phyloP scores from a whole-genome alignment of 2,113 vertebrate species.

The Ceuthmochares aereus region DNA sequence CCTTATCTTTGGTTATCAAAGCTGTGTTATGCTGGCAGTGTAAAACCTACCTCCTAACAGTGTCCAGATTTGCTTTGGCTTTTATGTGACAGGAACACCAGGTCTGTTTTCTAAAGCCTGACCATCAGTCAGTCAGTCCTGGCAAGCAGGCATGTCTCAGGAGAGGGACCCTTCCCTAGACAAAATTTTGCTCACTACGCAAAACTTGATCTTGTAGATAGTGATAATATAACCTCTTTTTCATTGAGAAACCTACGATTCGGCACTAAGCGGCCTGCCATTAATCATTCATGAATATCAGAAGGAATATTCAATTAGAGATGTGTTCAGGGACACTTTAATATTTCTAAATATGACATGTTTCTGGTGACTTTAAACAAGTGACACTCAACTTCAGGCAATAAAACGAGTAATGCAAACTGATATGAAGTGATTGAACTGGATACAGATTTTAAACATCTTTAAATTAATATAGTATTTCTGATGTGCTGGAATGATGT shows the following conservation, averaged over 20 bases:
- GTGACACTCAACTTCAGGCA: background rate
- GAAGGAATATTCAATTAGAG: conserved; percentile 52
- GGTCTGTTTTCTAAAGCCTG: too few relatives aligned
- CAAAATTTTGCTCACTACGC: background rate
- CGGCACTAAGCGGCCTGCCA: background rate
- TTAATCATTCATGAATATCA: conserved; percentile 55
- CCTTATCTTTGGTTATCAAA: background rate
- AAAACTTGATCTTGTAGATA: conserved; percentile 13
- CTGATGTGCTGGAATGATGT: background rate
- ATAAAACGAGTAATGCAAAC: background rate
- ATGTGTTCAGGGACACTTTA: background rate
- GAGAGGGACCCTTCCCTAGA: background rate
- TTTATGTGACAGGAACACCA: background rate
- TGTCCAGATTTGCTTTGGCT: background rate
- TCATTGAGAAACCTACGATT: background rate
- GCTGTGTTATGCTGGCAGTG: background rate
- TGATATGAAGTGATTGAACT: background rate
- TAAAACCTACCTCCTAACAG: background rate
- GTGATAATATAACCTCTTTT: background rate
- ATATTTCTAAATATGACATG: conserved; percentile 8
- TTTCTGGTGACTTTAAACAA: conserved; percentile 45
- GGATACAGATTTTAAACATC: background rate
- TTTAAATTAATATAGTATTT: background rate
- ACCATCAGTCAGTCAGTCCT: background rate
- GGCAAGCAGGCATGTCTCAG: background rate